Conservation (phyloP, 1,140 invertebrate species). For the Choristoneura fumiferana region DNA sequence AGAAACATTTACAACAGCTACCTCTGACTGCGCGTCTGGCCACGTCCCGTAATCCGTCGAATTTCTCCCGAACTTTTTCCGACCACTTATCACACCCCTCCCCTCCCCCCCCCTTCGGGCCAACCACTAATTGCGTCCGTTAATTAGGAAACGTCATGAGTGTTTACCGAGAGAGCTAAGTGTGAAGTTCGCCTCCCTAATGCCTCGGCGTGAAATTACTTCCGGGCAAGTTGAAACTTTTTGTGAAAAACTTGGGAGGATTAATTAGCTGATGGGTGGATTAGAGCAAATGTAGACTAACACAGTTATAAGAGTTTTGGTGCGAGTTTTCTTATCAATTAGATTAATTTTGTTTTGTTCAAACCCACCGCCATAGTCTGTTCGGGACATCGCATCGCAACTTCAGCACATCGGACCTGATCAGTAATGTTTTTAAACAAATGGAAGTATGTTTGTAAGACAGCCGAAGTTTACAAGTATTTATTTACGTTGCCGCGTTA, state of each 20-base stretch:
- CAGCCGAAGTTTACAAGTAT: not conserved
- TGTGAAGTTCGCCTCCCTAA: constrained; percentile 72
- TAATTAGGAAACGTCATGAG: constrained; percentile 78
- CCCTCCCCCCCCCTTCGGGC: constrained; percentile 45
- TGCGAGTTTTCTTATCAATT: constrained; percentile 1
- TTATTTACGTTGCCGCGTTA: too few relatives aligned
- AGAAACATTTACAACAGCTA: too few relatives aligned
- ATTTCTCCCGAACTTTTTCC: constrained; percentile 69
- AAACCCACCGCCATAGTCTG: not conserved
- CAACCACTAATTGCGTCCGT: constrained; percentile 76
- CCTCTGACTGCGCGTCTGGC: constrained; percentile 29
- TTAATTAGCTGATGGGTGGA: constrained; percentile 77
- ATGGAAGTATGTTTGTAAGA: not conserved
- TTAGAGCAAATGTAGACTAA: constrained; percentile 72
- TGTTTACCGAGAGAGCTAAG: constrained; percentile 75
- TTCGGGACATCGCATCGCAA: too few relatives aligned
- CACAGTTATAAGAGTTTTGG: constrained; percentile 74
- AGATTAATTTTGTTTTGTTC: constrained; percentile 12
- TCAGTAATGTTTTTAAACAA: too few relatives aligned
- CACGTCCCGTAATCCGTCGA: constrained; percentile 51
- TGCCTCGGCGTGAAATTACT: constrained; percentile 68
- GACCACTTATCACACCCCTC: constrained; percentile 70
- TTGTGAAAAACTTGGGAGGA: constrained; percentile 72
- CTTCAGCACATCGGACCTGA: too few relatives aligned
- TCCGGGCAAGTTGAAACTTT: constrained; percentile 69